Evolutionary conservation across 1,140 invertebrate species (phyloP).

Genomic region (Metopolophium dirhodum): DNA sequence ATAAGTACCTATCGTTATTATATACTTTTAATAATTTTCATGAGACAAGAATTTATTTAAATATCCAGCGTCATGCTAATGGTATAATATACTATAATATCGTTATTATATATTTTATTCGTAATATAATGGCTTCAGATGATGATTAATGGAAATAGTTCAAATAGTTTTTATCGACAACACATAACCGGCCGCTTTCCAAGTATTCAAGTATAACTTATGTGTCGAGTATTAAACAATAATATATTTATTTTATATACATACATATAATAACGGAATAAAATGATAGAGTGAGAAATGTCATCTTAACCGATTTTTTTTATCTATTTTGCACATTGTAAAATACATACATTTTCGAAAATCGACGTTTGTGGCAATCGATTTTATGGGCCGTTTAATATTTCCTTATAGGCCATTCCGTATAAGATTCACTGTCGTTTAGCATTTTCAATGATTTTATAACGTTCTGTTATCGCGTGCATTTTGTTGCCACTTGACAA

Average conservation of each 20-base stretch:
- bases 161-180: not conserved
- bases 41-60: not conserved
- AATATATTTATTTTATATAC: not conserved
- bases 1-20: no score
- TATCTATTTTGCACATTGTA: not conserved
- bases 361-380: conserved; percentile 7
- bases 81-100: not conserved
- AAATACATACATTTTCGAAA: not conserved
- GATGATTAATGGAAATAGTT: not conserved
- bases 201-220: not conserved
- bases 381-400: not conserved
- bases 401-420: not conserved
- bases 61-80: not conserved
- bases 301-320: not conserved
- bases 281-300: not conserved
- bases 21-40: not conserved
- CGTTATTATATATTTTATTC: not conserved
- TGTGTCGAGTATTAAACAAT: not conserved
- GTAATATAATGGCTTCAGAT: not conserved
- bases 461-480: not conserved
- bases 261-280: not conserved
- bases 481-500: not conserved
- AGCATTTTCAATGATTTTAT: not conserved
- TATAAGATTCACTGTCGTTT: not conserved
- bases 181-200: not conserved